Evolutionary conservation across 2,888 invertebrate species (phyloP).

Genomic region (Argyra leucocephala): DNA sequence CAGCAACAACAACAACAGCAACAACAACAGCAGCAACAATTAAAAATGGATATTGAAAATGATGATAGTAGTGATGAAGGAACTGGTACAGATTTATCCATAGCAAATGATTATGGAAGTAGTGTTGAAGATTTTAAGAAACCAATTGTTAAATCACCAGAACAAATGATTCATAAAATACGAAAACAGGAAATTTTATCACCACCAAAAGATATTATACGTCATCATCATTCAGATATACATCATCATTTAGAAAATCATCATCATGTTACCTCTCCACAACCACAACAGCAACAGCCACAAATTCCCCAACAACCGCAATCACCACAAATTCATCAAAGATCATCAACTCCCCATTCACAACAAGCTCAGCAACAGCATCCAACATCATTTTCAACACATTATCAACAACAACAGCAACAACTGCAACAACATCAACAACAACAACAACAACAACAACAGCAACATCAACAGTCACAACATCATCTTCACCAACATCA

Average conservation of each 20-base stretch:
- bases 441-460: slow-evolving; percentile 23
- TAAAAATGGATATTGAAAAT: slow-evolving; percentile 19
- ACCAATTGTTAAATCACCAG: slow-evolving; percentile 8
- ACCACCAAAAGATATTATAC: neutral
- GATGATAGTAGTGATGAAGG: slow-evolving; percentile 11
- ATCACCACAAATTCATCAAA: slow-evolving; percentile 30
- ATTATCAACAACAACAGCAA: slow-evolving; percentile 33
- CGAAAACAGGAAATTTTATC: neutral
- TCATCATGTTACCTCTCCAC: slow-evolving; percentile 13
- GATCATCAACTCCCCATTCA: slow-evolving; percentile 32
- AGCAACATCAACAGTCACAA: slow-evolving; percentile 23
- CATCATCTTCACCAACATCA: slow-evolving; percentile 27
- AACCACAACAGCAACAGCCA: slow-evolving; percentile 27
- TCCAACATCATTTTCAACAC: slow-evolving; percentile 27
- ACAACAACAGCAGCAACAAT: slow-evolving; percentile 25
- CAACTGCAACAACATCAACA: slow-evolving; percentile 35
- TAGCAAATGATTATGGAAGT: neutral
- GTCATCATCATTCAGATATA: neutral
- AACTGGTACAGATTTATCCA: neutral
- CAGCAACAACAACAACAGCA: slow-evolving; percentile 25
- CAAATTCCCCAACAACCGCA: slow-evolving; percentile 29
- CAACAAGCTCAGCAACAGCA: slow-evolving; percentile 7
- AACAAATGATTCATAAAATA: neutral
- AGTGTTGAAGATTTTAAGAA: slow-evolving; percentile 2
- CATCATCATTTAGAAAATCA: slow-evolving; percentile 2